phyloP scores from a whole-genome alignment of 2,113 vertebrate species.

The Xiphophorus hellerii region DNA sequence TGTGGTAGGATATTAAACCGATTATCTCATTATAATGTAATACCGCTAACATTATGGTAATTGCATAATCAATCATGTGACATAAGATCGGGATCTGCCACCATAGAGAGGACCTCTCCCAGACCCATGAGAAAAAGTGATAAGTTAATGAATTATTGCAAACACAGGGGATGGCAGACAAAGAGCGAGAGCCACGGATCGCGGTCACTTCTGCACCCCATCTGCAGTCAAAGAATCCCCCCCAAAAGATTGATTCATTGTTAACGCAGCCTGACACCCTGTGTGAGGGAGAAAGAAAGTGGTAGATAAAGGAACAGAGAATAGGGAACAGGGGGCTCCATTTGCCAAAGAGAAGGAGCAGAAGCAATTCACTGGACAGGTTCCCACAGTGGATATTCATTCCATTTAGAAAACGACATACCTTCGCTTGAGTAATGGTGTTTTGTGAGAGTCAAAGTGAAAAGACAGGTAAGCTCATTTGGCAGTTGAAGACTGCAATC shows the following conservation, averaged over 20 bases:
- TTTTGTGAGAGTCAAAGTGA: slow-evolving; percentile 64
- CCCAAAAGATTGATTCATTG: slow-evolving; percentile 86
- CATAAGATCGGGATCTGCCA: slow-evolving; percentile 40
- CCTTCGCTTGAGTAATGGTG: slow-evolving; percentile 60
- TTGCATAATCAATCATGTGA: slow-evolving; percentile 35
- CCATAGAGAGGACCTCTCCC: slow-evolving; percentile 38
- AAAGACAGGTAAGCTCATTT: slow-evolving; percentile 56
- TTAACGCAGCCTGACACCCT: slow-evolving; percentile 84
- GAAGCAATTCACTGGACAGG: slow-evolving; percentile 74
- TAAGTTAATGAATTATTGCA: slow-evolving; percentile 83
- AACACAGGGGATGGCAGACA: slow-evolving; percentile 73
- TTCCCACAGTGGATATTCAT: slow-evolving; percentile 77
- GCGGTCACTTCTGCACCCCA: slow-evolving; percentile 79
- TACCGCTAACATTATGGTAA: background rate
- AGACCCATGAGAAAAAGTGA: slow-evolving; percentile 76
- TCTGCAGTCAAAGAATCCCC: slow-evolving; percentile 83
- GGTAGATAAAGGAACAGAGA: slow-evolving; percentile 80
- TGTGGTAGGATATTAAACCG: background rate
- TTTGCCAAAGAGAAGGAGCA: slow-evolving; percentile 78
- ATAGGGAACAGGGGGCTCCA: slow-evolving; percentile 73
- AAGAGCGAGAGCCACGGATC: slow-evolving; percentile 75
- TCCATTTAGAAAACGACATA: slow-evolving; percentile 57
- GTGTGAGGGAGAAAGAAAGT: slow-evolving; percentile 79
- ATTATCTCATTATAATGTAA: slow-evolving; percentile 9
- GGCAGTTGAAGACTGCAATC: slow-evolving; percentile 11